Evolutionary conservation across 2,888 invertebrate species (phyloP), one percentile per base, ranked within the genome.

Genomic region (Vannuccia rotundouncinata): DNA sequence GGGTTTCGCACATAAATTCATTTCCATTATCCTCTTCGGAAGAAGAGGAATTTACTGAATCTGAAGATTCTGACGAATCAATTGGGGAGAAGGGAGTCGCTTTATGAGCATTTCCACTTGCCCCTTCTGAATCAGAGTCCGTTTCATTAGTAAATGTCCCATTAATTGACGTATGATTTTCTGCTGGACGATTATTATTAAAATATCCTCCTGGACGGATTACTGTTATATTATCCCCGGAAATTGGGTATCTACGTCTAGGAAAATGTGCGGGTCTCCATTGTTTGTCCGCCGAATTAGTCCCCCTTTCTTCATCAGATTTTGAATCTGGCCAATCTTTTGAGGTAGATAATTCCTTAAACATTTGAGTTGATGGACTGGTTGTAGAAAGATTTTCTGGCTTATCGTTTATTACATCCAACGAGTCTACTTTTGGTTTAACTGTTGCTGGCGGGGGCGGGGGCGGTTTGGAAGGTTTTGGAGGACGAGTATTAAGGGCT

Each of bases 241-340:
- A 22, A n/a, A 13, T 66, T 2, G 22, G 66, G 25, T 5, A 2
- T 22, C 25, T 17, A 22, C 66, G 5, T 66, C 66, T 5, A 5
- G 66, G 25, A 66, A 66, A 66, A 22, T 66, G 66, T 22, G 66
- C 66, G 2, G 66, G 66, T 66, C 66, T 17, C 66, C 66, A 66
- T 66, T 66, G 66, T 22, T 22, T 66, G 25, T 66, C 66, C 2
- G 66, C 22, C 5, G 66, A 13, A 22, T 66, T 22, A 22, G 5
- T 5, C 22, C 25, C 10, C 2, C 2, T 66, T 13, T 5, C 22
- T 45, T 45, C 17, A 45, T 13, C 45, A 45, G 5, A 5, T 13
- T 45, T 45, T 45, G 17, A 13, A 13, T 45, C 17, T 22, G 66
- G 66, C 66, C 66, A 66, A 45, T 45, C 45, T 45, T 5, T 45